These are phyloP conservation scores for Hoplostethus atlanticus DNA, from an alignment of 2,797 vertebrate genomes.

Conservation along the genomic window DNA sequence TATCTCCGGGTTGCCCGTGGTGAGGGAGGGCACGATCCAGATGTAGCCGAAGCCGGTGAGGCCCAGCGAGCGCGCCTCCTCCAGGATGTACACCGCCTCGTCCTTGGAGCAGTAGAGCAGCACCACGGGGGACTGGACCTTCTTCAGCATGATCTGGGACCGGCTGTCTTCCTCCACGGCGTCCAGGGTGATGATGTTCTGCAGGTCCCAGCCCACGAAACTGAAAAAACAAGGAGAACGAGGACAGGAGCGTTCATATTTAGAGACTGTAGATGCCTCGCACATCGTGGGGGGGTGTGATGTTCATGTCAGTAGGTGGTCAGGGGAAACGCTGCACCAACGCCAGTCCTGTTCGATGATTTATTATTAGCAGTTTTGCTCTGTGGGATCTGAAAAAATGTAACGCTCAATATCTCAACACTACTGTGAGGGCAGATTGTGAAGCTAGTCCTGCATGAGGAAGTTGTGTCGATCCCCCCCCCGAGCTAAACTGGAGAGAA, in stretches of 20 bases:
- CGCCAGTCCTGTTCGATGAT: not conserved
- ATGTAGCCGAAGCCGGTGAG: slow-evolving; percentile 96
- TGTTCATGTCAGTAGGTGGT: slow-evolving; percentile 19
- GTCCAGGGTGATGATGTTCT: slow-evolving; percentile 92
- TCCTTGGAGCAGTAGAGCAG: slow-evolving; percentile 97
- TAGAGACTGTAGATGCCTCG: too few species aligned
- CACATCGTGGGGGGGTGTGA: too few species aligned
- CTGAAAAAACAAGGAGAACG: slow-evolving; percentile 64
- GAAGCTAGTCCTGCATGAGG: not conserved
- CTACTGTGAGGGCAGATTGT: not conserved
- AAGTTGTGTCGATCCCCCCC: not conserved
- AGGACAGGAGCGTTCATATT: slow-evolving; percentile 36
- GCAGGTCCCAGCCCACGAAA: slow-evolving; percentile 98
- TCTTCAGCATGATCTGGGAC: slow-evolving; percentile 96
- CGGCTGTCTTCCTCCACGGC: slow-evolving; percentile 92
- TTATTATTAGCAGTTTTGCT: not conserved
- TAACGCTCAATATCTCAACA: not conserved
- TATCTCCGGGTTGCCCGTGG: slow-evolving; percentile 93
- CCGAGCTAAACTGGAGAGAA: slow-evolving; percentile 9
- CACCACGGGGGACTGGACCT: slow-evolving; percentile 96
- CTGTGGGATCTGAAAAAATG: not conserved
- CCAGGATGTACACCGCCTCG: slow-evolving; percentile 93
- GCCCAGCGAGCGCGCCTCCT: slow-evolving; percentile 95
- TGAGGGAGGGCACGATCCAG: slow-evolving; percentile 98
- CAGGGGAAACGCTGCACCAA: slow-evolving; percentile 52